These are phyloP conservation scores for Odontesthes bonariensis DNA, from an alignment of 2,113 vertebrate species.

Conservation along the genomic window DNA sequence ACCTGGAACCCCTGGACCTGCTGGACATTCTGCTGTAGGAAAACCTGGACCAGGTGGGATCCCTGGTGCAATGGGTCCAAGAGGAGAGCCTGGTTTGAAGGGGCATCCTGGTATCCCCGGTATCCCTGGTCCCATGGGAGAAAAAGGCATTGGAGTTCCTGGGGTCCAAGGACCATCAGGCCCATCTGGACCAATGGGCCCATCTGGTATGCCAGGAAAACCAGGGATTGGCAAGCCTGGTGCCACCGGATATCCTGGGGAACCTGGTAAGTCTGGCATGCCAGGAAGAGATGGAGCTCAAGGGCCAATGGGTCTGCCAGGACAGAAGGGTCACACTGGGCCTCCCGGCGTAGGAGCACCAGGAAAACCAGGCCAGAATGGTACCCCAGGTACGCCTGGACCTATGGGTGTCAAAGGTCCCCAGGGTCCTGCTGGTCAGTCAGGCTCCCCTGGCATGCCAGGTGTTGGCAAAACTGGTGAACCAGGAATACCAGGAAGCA, in stretches of 20 bases:
- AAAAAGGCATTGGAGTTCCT: conserved; percentile 87
- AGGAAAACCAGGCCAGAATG: conserved; percentile 83
- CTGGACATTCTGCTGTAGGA: conserved; percentile 88
- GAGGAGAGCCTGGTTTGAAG: conserved; percentile 88
- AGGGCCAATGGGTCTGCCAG: conserved; percentile 84
- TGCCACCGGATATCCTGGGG: conserved; percentile 88
- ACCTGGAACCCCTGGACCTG: conserved; percentile 86
- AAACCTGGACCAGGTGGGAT: conserved; percentile 89
- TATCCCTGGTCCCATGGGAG: conserved; percentile 89
- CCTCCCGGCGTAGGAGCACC: conserved; percentile 83
- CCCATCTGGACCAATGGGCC: conserved; percentile 88
- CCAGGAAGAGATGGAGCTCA: conserved; percentile 88
- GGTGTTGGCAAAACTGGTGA: conserved; percentile 83
- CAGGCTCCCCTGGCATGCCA: conserved; percentile 81
- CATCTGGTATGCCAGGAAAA: conserved; percentile 87
- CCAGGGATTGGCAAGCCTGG: conserved; percentile 89
- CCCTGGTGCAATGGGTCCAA: conserved; percentile 86
- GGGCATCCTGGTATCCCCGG: conserved; percentile 90
- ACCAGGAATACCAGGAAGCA: conserved; percentile 78
- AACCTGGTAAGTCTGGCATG: conserved; percentile 89
- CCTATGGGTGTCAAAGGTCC: conserved; percentile 78
- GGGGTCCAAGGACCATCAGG: conserved; percentile 88
- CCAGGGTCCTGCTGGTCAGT: conserved; percentile 79
- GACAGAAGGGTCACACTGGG: conserved; percentile 86
- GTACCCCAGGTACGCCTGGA: conserved; percentile 80